These are phyloP conservation scores for Euura saliciscinereae DNA, from an alignment of 1,140 invertebrate genomes.

Conservation along the genomic window DNA sequence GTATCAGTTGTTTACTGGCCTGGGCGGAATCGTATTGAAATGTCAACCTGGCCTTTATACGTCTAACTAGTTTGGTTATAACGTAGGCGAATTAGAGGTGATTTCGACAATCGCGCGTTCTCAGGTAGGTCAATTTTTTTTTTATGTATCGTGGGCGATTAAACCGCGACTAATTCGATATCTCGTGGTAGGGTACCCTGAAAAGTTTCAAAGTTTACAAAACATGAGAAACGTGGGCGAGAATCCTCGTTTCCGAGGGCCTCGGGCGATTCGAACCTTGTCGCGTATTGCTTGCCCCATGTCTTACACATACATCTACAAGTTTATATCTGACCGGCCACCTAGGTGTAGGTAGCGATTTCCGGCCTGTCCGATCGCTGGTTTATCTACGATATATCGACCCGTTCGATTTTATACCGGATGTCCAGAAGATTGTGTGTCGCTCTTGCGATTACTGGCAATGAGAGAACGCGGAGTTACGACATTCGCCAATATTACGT, in stretches of 20 bases:
- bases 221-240: background rate
- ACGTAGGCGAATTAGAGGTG: slow-evolving; percentile 4
- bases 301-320: background rate
- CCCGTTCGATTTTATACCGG: too few species aligned
- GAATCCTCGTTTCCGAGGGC: background rate
- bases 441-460: too few species aligned
- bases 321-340: background rate
- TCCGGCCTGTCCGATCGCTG: background rate
- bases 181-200: background rate
- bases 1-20: background rate
- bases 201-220: slow-evolving; percentile 4
- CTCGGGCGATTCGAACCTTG: background rate
- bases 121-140: too few species aligned
- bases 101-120: slow-evolving; percentile 2
- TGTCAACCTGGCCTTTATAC: background rate
- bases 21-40: background rate
- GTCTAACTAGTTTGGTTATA: background rate
- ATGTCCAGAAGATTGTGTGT: too few species aligned
- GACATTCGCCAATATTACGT: background rate
- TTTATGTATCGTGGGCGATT: background rate
- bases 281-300: background rate
- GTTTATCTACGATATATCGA: background rate
- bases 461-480: background rate
- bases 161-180: slow-evolving; percentile 1
- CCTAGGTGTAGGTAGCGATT: background rate